Evolutionary conservation across 2,888 invertebrate genomes (phyloP), one percentile per base, ranked within the genome.

Genomic region (Eledone cirrhosa): DNA sequence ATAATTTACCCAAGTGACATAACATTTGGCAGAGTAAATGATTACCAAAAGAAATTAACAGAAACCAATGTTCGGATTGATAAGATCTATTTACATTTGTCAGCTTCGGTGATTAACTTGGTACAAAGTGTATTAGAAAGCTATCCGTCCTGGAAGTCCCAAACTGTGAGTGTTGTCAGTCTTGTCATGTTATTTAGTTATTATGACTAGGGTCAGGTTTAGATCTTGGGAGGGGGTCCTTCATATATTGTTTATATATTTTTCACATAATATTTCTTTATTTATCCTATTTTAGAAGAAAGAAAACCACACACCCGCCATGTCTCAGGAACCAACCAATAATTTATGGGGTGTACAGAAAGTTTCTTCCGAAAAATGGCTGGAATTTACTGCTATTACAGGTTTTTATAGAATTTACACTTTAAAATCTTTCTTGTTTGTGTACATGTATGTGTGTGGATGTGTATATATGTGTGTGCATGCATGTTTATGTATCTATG

Each of bases 101-200:
- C 94, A 77, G 93, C 94, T 7, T 93, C 94, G 77, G 94, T 94
- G 0, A 93, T 95, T 0, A 94, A 94, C 84, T 94, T 94, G 19
- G 91, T 95, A 75, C 92, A 93, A 83, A 94, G 91, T 81, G 91
- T 92, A 81, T 77, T 80, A 0, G 77, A 72, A 72, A 72, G 72
- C 8, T 72, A 72, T 31, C 72, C 72, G 13, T 72, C 41, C 41
- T 72, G 72, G 72, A 72, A 31, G 8, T n/a, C 31, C 11, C 29
- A 72, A 72, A 13, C 41, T 31, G 72, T 72, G n/a, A 72, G 72
- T 72, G 14, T n/a, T 13, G 29, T 1, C 3, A 65, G 2, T 7
- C 24, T 22, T 41, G 3, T 41, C 41, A 8, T 41, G 11, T 41
- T 41, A 41, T 11, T 33, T 41, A 41, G 11, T 41, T 8, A 41